A percentile compares a stretch with the other conserved stretches of the same genome.
phyloP scores from a whole-genome alignment of 30 jellyfish, hydroid and myxozoan species.

The Haliclystus octoradiatus region DNA sequence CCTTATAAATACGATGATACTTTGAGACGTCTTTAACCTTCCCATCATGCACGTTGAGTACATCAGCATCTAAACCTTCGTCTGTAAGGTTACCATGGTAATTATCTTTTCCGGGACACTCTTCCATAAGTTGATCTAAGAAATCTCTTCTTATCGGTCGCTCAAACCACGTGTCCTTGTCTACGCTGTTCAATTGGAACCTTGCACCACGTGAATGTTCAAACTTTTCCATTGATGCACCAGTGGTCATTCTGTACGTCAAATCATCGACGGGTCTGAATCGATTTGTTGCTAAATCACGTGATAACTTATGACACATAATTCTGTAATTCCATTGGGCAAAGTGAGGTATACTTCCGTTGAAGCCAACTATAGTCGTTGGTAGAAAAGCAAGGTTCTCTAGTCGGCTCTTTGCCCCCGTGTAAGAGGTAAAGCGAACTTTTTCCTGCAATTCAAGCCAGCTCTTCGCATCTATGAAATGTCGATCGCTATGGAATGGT shows the following conservation, averaged over 20 bases:
- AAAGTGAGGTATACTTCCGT: conserved; percentile 41
- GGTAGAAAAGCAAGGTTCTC: conserved; percentile 73
- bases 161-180: background rate
- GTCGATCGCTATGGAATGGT: conserved; percentile 39
- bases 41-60: background rate
- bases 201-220: conserved; percentile 59
- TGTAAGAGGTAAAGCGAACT: conserved; percentile 16
- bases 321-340: conserved; percentile 94
- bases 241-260: conserved; percentile 27
- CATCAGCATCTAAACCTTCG: conserved; percentile 15
- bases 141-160: background rate
- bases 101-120: conserved; percentile 49
- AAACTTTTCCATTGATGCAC: conserved; percentile 7
- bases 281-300: conserved; percentile 39
- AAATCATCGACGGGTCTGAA: conserved; percentile 34
- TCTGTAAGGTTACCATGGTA: conserved; percentile 29
- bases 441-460: conserved; percentile 40
- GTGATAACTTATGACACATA: conserved; percentile 54
- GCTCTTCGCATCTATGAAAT: conserved; percentile 21
- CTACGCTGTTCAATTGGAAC: conserved; percentile 17
- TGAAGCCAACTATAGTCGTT: conserved; percentile 48
- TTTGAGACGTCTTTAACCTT: conserved; percentile 44
- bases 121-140: conserved; percentile 34
- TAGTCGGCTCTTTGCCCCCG: conserved; percentile 61
- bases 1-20: conserved; percentile 40